Evolutionary conservation across 2,888 invertebrate species (phyloP).

Genomic region (Dendrolimus pini): DNA sequence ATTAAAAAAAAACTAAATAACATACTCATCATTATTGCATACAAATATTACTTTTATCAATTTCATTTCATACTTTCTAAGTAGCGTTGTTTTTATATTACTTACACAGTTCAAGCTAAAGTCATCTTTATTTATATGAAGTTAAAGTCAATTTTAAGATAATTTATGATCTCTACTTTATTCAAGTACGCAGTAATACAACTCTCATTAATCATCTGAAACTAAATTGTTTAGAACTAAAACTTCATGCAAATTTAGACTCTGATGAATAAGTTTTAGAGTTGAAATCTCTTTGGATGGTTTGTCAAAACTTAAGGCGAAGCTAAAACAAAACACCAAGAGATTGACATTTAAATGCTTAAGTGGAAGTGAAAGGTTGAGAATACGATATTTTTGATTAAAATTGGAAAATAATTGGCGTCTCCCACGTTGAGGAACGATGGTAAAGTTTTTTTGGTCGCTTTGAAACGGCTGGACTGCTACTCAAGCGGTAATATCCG

Average conservation of each 20-base stretch:
- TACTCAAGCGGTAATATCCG: constrained; percentile 53
- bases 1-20: background rate
- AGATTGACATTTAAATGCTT: constrained; percentile 76
- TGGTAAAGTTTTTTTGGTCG: constrained; percentile 45
- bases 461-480: constrained; percentile 46
- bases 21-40: constrained; percentile 36
- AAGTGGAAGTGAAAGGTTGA: constrained; percentile 73
- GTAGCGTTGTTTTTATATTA: constrained; percentile 20
- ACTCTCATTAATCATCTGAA: constrained; percentile 70
- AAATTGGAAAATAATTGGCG: constrained; percentile 75
- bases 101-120: constrained; percentile 8
- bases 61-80: constrained; percentile 56
- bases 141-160: constrained; percentile 23
- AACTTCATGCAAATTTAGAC: constrained; percentile 18
- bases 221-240: constrained; percentile 62
- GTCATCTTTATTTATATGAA: constrained; percentile 7
- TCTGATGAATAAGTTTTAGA: constrained; percentile 15
- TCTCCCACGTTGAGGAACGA: constrained; percentile 70
- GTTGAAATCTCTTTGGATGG: constrained; percentile 20
- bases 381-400: constrained; percentile 73
- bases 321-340: constrained; percentile 34
- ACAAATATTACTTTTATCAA: constrained; percentile 58
- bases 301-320: constrained; percentile 35
- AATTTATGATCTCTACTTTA: constrained; percentile 3
- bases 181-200: constrained; percentile 43